phyloP scores from a whole-genome alignment of 2,888 invertebrate genomes.

The Polymixis lichenea region DNA sequence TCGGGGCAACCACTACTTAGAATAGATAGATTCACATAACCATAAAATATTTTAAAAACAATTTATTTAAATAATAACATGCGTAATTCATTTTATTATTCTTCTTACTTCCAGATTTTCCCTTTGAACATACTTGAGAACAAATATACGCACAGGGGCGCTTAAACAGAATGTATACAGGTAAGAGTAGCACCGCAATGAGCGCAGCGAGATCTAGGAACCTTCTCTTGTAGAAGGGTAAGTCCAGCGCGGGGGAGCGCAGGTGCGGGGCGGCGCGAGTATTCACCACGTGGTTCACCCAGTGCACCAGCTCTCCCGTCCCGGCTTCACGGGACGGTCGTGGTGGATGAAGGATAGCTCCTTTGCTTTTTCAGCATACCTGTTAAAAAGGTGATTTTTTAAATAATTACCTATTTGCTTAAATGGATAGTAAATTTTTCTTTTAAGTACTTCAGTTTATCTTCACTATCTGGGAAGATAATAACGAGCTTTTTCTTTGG shows the following conservation, averaged over 20 bases:
- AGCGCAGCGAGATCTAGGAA: slow-evolving; percentile 63
- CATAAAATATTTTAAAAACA: too few relatives aligned
- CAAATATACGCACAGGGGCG: slow-evolving; percentile 13
- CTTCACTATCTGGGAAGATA: neutral
- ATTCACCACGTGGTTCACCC: slow-evolving; percentile 91
- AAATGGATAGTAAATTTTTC: neutral
- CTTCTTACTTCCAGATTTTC: slow-evolving; percentile 11
- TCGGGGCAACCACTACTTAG: too few relatives aligned
- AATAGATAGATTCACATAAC: too few relatives aligned
- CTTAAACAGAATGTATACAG: slow-evolving; percentile 23
- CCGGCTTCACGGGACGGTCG: slow-evolving; percentile 86
- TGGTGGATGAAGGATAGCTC: slow-evolving; percentile 65
- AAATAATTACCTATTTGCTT: neutral
- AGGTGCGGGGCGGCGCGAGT: slow-evolving; percentile 89
- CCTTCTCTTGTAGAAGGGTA: slow-evolving; percentile 73
- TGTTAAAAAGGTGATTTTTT: slow-evolving; percentile 35
- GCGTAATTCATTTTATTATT: slow-evolving; percentile 22
- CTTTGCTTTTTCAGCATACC: slow-evolving; percentile 64
- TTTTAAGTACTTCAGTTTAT: neutral
- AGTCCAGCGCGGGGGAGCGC: slow-evolving; percentile 63
- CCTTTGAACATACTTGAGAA: slow-evolving; percentile 7
- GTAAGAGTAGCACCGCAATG: slow-evolving; percentile 12
- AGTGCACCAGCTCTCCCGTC: slow-evolving; percentile 91
- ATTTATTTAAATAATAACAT: neutral
- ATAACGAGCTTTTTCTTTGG: neutral